Evolutionary conservation across 1,140 invertebrate genomes (phyloP).

Genomic region (Cotesia glomerata): DNA sequence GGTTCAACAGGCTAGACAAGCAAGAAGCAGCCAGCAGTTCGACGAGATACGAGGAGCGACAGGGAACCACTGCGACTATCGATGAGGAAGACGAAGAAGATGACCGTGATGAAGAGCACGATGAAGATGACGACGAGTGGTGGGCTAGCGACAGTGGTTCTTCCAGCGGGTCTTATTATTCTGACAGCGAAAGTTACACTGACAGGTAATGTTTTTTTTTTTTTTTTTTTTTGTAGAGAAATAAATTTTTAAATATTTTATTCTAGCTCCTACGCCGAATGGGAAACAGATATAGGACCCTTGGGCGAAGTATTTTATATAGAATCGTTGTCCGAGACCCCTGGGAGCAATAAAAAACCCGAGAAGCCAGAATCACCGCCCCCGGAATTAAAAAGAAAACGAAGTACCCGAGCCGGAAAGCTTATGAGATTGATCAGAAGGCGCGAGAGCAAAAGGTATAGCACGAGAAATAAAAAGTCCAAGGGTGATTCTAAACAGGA

Average conservation of each 20-base stretch:
- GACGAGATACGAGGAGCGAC: slow-evolving; percentile 37
- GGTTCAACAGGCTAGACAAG: no score
- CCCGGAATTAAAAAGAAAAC: slow-evolving; percentile 52
- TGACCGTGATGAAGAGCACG: slow-evolving; percentile 17
- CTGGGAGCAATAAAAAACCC: slow-evolving; percentile 38
- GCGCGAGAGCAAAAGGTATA: slow-evolving; percentile 55
- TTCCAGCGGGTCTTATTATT: slow-evolving; percentile 59
- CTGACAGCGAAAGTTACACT: slow-evolving; percentile 51
- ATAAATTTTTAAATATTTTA: neutral
- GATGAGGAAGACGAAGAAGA: no score
- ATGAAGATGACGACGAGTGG: slow-evolving; percentile 48
- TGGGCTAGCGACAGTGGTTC: slow-evolving; percentile 60
- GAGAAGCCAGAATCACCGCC: slow-evolving; percentile 40
- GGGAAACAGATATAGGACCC: slow-evolving; percentile 67
- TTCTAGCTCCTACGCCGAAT: slow-evolving; percentile 69
- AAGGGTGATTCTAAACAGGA: slow-evolving; percentile 28
- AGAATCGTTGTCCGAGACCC: slow-evolving; percentile 61
- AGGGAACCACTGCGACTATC: neutral
- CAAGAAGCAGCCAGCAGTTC: slow-evolving; percentile 1
- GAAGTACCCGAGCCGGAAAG: slow-evolving; percentile 57
- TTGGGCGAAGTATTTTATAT: slow-evolving; percentile 69
- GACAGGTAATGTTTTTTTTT: neutral
- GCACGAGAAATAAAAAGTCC: slow-evolving; percentile 46
- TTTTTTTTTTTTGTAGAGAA: neutral
- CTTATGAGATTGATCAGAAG: slow-evolving; percentile 57